These are phyloP conservation scores for Rhadina sibilatrix DNA, from an alignment of 2,113 vertebrate species.

Conservation along the genomic window DNA sequence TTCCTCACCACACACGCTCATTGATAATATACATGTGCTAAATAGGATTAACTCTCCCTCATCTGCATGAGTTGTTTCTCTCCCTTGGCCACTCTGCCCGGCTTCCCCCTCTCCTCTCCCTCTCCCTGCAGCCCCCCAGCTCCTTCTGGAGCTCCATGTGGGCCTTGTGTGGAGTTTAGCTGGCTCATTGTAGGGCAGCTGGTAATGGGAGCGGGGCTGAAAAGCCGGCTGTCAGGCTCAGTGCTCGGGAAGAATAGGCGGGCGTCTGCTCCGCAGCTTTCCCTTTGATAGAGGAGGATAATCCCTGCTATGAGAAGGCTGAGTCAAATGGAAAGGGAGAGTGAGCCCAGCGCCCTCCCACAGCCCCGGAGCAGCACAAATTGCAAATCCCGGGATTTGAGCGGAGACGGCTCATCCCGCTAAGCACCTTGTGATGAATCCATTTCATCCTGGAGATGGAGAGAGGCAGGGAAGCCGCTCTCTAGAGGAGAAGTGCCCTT, in stretches of 20 bases:
- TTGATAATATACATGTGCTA: conserved; percentile 78
- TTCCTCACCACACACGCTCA: conserved; percentile 54
- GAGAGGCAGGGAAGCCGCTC: neutral
- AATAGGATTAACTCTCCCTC: conserved; percentile 74
- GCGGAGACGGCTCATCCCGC: neutral
- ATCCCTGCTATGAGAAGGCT: conserved; percentile 65
- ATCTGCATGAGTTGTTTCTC: conserved; percentile 59
- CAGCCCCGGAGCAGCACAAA: conserved; percentile 17
- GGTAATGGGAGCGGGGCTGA: conserved; percentile 62
- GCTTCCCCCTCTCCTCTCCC: neutral
- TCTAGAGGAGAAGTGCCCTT: neutral
- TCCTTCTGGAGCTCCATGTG: conserved; percentile 63
- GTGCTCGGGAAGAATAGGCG: conserved; percentile 60
- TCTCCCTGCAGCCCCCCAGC: conserved; percentile 30
- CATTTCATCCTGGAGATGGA: conserved; percentile 11
- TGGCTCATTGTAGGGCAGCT: conserved; percentile 68
- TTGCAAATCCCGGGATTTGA: conserved; percentile 48
- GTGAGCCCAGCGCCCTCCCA: conserved; percentile 43
- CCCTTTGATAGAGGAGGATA: conserved; percentile 67
- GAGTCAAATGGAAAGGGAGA: conserved; percentile 66
- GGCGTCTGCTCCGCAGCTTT: conserved; percentile 69
- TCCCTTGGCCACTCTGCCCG: neutral
- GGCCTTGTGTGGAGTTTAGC: conserved; percentile 55
- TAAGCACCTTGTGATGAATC: conserved; percentile 48
- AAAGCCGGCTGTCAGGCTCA: conserved; percentile 63